Evolutionary conservation across 2,113 vertebrate genomes (phyloP).

Genomic region (Corydoras sp.): DNA sequence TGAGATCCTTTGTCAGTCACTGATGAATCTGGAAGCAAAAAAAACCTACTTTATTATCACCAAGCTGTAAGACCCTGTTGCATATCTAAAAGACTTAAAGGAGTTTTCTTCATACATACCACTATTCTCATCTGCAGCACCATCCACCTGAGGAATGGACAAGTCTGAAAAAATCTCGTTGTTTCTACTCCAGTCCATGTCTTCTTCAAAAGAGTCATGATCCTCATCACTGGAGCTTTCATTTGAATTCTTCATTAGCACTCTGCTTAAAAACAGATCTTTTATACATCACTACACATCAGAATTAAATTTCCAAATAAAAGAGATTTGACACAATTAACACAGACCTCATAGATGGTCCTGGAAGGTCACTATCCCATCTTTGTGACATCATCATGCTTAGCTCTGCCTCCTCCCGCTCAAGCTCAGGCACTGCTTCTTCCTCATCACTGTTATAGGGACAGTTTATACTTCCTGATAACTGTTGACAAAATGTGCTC

Average conservation of each 20-base stretch:
- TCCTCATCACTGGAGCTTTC: conserved; percentile 79
- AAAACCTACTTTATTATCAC: background rate
- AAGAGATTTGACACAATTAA: background rate
- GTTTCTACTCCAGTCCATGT: conserved; percentile 88
- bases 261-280: conserved; percentile 52
- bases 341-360: conserved; percentile 62
- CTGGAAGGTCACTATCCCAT: conserved; percentile 78
- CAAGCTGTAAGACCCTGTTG: too few relatives aligned
- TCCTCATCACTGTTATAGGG: conserved; percentile 93
- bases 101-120: conserved; percentile 64
- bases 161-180: conserved; percentile 75
- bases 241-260: conserved; percentile 64
- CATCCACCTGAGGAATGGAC: conserved; percentile 95
- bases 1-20: conserved; percentile 87
- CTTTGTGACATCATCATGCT: conserved; percentile 92
- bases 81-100: too few relatives aligned
- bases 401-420: conserved; percentile 87
- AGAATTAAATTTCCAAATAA: background rate
- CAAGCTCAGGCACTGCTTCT: conserved; percentile 82
- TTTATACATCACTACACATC: background rate
- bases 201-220: conserved; percentile 83
- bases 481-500: conserved; percentile 60
- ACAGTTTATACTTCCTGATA: conserved; percentile 66
- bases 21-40: conserved; percentile 79
- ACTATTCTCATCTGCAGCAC: conserved; percentile 93